Evolutionary conservation across 2,888 invertebrate genomes (phyloP).

Genomic region (Alcis repandata): DNA sequence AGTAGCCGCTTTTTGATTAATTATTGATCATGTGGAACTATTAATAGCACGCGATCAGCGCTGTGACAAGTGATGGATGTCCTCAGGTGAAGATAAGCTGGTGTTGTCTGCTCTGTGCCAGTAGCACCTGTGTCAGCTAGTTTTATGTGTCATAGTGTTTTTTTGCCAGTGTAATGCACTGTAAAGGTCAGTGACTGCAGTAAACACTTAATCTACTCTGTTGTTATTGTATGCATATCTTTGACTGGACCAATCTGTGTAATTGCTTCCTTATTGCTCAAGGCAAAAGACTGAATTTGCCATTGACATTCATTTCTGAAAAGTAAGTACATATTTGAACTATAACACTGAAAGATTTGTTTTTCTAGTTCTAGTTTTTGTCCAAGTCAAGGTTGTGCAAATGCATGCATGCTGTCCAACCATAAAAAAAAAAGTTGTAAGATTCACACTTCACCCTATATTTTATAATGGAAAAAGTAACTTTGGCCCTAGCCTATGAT

Average conservation of each 20-base stretch:
- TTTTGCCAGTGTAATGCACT: constrained; percentile 24
- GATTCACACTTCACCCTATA: too few species aligned
- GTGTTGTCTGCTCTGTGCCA: constrained; percentile 24
- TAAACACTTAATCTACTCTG: constrained; percentile 17
- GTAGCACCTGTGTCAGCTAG: constrained; percentile 34
- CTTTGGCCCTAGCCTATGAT: background rate
- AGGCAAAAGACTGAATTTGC: constrained; percentile 35
- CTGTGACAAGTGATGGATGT: constrained; percentile 55
- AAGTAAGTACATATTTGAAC: background rate
- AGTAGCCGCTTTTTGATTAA: constrained; percentile 48
- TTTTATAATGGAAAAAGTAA: background rate
- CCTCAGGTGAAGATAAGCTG: constrained; percentile 37
- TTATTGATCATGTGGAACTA: constrained; percentile 56
- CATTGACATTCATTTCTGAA: constrained; percentile 19
- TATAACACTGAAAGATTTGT: background rate
- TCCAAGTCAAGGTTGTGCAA: background rate
- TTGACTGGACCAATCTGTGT: constrained; percentile 36
- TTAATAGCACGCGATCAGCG: constrained; percentile 55
- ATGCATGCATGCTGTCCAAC: background rate
- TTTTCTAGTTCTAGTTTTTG: background rate
- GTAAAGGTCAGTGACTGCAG: constrained; percentile 32
- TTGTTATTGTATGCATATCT: constrained; percentile 32
- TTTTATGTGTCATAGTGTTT: constrained; percentile 30
- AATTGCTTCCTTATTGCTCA: constrained; percentile 40
- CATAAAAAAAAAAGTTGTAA: background rate